Base-by-base conservation (phyloP, 1,140 invertebrate species). In the Phthorimaea operculella region DNA sequence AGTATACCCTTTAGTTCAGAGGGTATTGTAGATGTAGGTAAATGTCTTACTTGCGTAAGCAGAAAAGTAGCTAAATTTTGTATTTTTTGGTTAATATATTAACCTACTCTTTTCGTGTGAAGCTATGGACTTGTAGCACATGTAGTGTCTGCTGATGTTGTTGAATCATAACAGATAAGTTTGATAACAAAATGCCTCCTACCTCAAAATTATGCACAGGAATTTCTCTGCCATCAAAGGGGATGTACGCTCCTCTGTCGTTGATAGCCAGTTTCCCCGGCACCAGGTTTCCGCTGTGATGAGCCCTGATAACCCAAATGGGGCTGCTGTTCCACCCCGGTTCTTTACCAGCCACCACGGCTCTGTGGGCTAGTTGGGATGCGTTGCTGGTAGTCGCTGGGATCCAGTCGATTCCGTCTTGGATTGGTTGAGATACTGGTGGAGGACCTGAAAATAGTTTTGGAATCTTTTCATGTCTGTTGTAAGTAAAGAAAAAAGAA, bases 171-270 rank as follows among this genome's bases (percentile, higher is more conserved):
- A n/a, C n/a, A n/a, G n/a, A n/a, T n/a, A 55, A 33, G 2, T 1
- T 17, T 55, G 11, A 8, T 14, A 0, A 58, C 51, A 28, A 50
- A 28, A 28, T 28, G 6, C 6, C 21, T 28, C 21, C 21, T 57
- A 81, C 82, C 71, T 85, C 82, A 66, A 85, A 76, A 51, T 82
- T 76, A 48, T 83, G 79, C 1, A 83, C 79, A 8, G 73, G 69
- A 1, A 85, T 51, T 68, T 85, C 82, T 55, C 64, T 66, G 3
- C 79, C 79, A 12, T 62, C 66, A 48, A 72, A 66, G 1, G 79
- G 77, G 34, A 85, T 69, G 21, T 75, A 81, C 0, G 82, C 79
- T 9, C 67, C 49, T 16, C 66, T 58, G 52, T 83, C 76, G 48
- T 71, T 74, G 36, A 77, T 62, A 6, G 77, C 76, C 6, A 83